These are phyloP conservation scores for Cylas formicarius DNA, from an alignment of 1,140 invertebrate species.

Conservation along the genomic window DNA sequence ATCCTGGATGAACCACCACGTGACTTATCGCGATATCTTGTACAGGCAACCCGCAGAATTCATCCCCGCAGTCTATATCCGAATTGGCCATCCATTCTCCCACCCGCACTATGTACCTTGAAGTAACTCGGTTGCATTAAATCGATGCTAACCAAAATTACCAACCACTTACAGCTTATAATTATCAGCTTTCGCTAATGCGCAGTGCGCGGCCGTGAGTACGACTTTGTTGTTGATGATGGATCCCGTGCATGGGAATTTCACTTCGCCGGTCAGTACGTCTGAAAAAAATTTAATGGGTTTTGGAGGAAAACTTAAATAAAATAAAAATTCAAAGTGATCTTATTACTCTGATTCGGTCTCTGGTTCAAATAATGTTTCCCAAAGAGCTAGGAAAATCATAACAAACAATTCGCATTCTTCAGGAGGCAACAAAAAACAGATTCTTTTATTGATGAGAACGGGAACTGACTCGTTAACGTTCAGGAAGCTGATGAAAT, in stretches of 20 bases:
- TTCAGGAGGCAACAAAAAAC: too few species aligned
- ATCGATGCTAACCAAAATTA: conserved; percentile 1
- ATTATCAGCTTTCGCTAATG: conserved; percentile 57
- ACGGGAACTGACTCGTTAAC: too few species aligned
- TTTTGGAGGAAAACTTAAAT: conserved; percentile 5
- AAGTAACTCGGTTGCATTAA: not conserved
- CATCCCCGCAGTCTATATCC: conserved; percentile 58
- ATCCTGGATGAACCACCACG: conserved; percentile 60
- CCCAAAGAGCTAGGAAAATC: too few species aligned
- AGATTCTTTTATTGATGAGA: too few species aligned
- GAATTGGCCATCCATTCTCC: conserved; percentile 56
- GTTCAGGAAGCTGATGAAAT: too few species aligned
- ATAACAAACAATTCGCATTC: too few species aligned
- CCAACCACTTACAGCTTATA: conserved; percentile 51
- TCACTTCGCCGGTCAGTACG: conserved; percentile 50
- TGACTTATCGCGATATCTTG: conserved; percentile 58
- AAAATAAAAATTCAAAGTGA: conserved; percentile 4
- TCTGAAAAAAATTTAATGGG: conserved; percentile 48
- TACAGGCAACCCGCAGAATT: conserved; percentile 56
- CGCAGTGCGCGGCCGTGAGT: conserved; percentile 65
- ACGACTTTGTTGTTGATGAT: conserved; percentile 55
- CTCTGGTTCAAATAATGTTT: too few species aligned
- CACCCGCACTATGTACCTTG: conserved; percentile 52
- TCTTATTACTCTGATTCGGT: too few species aligned
- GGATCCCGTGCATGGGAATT: conserved; percentile 62